phyloP scores from a whole-genome alignment of 2,888 invertebrate species.

The Diaphora mendica region DNA sequence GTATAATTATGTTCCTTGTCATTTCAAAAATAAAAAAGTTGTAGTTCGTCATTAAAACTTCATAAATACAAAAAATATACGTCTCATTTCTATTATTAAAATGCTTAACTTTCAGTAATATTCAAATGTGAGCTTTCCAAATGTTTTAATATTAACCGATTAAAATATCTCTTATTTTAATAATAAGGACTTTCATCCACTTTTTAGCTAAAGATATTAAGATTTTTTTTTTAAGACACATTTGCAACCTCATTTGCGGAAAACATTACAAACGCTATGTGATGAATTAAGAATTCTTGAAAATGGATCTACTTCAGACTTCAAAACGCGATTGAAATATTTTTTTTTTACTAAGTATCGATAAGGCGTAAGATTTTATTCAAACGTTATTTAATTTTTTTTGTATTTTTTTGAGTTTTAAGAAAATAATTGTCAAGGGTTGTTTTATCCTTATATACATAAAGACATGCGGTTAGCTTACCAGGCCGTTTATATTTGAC shows the following conservation, averaged over 20 bases:
- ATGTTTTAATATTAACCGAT: background rate
- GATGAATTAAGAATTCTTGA: background rate
- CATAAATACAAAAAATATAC: no score
- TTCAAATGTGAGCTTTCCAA: no score
- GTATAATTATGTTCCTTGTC: background rate
- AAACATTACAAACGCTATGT: background rate
- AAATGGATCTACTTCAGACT: background rate
- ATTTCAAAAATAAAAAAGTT: background rate
- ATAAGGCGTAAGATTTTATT: background rate
- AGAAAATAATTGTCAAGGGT: background rate
- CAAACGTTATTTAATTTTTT: background rate
- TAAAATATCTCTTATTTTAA: background rate
- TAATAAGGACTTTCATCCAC: background rate
- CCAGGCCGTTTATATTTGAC: slow-evolving; percentile 75
- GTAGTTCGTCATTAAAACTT: background rate
- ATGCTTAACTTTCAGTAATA: background rate
- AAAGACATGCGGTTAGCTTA: slow-evolving; percentile 81
- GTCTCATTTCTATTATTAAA: no score
- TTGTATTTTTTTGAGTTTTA: background rate
- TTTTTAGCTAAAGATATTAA: background rate
- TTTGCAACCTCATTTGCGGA: background rate
- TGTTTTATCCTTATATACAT: slow-evolving; percentile 20
- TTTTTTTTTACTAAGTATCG: background rate
- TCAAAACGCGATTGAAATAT: background rate
- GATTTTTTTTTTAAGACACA: background rate